These are phyloP conservation scores for Ceratothoa steindachneri DNA, from an alignment of 2,888 invertebrate genomes.

Conservation along the genomic window DNA sequence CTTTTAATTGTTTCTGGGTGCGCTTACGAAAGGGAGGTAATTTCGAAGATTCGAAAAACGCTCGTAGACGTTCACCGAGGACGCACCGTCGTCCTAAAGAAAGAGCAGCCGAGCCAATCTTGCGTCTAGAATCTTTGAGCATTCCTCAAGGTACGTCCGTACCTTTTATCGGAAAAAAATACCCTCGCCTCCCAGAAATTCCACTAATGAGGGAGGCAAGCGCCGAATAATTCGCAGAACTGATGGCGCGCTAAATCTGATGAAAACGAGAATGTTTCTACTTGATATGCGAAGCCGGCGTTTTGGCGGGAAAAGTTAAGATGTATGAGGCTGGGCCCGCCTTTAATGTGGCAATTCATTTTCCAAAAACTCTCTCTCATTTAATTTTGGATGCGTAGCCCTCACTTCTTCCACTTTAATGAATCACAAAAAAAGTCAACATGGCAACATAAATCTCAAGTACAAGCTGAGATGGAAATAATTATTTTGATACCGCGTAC, in stretches of 20 bases:
- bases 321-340: conserved; percentile 16
- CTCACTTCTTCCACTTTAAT: background rate
- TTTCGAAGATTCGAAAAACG: too few relatives aligned
- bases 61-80: too few relatives aligned
- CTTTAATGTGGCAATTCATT: conserved; percentile 28
- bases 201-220: conserved; percentile 12
- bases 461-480: background rate
- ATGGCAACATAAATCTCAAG: conserved; percentile 2
- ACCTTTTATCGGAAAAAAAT: background rate
- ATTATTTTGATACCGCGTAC: background rate
- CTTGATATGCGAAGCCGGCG: conserved; percentile 6
- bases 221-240: conserved; percentile 6
- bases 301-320: conserved; percentile 24
- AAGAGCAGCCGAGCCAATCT: too few relatives aligned
- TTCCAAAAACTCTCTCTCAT: conserved; percentile 25
- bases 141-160: conserved; percentile 7
- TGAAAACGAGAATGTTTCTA: conserved; percentile 14
- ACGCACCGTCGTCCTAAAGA: too few relatives aligned
- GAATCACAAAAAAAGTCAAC: conserved; percentile 7
- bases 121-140: background rate
- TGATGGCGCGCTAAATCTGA: conserved; percentile 13
- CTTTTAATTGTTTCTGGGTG: too few relatives aligned
- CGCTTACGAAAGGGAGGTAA: too few relatives aligned
- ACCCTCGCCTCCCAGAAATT: background rate
- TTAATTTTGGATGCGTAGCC: conserved; percentile 12